These are phyloP conservation scores for Bombus difficillimus DNA, from an alignment of 1,140 invertebrate genomes.

Conservation along the genomic window DNA sequence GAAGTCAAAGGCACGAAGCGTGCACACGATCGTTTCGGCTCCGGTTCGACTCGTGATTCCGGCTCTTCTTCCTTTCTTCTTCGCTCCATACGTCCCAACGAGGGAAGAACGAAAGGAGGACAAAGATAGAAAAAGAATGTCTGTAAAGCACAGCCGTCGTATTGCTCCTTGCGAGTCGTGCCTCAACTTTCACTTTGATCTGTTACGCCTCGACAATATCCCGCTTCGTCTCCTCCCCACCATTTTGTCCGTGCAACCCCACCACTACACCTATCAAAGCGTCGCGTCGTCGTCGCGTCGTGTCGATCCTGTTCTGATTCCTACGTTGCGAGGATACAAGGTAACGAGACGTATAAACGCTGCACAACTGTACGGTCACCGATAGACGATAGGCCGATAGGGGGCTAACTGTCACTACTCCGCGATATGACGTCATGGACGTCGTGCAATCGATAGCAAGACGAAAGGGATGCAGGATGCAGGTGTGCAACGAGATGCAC, in stretches of 20 bases:
- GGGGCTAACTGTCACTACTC: neutral
- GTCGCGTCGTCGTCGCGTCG: constrained; percentile 33
- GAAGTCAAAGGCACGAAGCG: constrained; percentile 43
- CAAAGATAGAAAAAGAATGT: constrained; percentile 58
- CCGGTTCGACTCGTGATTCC: constrained; percentile 58
- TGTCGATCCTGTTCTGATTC: constrained; percentile 63
- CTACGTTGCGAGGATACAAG: constrained; percentile 51
- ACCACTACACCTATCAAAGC: neutral
- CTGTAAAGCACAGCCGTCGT: constrained; percentile 26
- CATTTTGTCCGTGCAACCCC: neutral
- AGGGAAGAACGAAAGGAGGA: constrained; percentile 29
- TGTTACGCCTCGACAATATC: constrained; percentile 69
- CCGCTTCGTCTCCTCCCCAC: constrained; percentile 18
- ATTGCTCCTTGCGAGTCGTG: constrained; percentile 61
- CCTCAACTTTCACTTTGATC: constrained; percentile 75
- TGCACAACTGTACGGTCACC: constrained; percentile 13
- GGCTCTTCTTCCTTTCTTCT: constrained; percentile 63
- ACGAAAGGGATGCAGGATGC: constrained; percentile 35
- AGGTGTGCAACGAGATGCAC: constrained; percentile 29
- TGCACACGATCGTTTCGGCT: constrained; percentile 67
- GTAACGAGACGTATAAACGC: constrained; percentile 56
- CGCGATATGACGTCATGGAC: constrained; percentile 30
- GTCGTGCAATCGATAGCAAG: constrained; percentile 12
- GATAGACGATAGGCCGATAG: constrained; percentile 31
- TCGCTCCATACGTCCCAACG: neutral